Conservation (phyloP, 2,797 vertebrate genomes). For the Lacerta agilis region DNA sequence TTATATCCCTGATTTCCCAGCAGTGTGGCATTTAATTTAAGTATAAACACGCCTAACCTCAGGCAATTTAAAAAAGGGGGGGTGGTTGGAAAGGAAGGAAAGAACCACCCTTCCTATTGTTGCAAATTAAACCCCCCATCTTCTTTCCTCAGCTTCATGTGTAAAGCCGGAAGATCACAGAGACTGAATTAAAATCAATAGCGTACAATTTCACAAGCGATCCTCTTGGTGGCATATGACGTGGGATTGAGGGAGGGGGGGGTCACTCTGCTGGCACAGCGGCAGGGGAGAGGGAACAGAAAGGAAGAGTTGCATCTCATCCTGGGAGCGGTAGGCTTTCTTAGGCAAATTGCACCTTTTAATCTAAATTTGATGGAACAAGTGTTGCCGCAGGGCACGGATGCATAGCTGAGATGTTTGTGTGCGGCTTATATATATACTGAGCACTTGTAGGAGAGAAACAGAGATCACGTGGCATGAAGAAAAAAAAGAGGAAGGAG, state of each 20-base stretch:
- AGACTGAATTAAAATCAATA: background rate
- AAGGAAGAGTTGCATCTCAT: background rate
- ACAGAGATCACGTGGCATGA: background rate
- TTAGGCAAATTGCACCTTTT: constrained; percentile 17
- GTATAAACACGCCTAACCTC: constrained; percentile 6
- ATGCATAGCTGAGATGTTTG: background rate
- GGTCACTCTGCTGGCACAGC: background rate
- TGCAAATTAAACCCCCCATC: background rate
- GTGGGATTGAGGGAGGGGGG: background rate
- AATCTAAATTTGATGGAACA: constrained; percentile 33
- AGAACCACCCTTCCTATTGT: background rate
- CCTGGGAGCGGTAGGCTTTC: background rate
- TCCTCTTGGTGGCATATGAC: background rate
- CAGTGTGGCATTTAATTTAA: constrained; percentile 20
- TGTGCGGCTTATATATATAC: background rate
- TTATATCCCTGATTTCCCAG: constrained; percentile 20
- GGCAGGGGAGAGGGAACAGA: background rate
- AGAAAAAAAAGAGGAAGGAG: background rate
- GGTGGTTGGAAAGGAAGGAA: background rate
- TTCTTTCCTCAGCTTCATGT: background rate
- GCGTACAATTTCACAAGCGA: background rate
- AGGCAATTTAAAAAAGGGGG: background rate
- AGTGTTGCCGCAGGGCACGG: background rate
- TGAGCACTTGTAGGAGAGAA: background rate
- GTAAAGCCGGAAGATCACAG: background rate